Evolutionary conservation across 2,888 invertebrate genomes (phyloP).

Genomic region (Conops quadrifasciatus): DNA sequence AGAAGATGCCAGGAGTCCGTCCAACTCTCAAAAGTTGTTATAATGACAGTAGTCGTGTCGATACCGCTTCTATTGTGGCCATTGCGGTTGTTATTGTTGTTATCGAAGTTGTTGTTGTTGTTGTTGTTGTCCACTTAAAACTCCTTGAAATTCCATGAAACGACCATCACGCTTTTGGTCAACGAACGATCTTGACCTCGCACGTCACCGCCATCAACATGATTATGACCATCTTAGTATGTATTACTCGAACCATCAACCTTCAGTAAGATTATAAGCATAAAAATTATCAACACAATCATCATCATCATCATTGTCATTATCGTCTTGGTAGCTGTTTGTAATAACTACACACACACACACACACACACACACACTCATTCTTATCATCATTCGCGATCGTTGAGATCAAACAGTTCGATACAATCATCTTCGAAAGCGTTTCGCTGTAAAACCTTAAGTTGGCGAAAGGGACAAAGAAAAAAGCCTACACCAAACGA

Average conservation of each 20-base stretch:
- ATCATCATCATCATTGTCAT: background rate
- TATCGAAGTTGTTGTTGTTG: background rate
- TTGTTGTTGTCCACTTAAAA: background rate
- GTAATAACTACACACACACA: no score
- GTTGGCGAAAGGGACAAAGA: background rate
- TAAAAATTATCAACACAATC: no score
- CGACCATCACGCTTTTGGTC: constrained; percentile 36
- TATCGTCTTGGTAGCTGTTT: background rate
- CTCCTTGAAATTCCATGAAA: constrained; percentile 6
- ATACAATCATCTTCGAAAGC: background rate
- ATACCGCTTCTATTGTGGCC: no score
- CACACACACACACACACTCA: no score
- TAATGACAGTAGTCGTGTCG: background rate
- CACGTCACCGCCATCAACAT: background rate
- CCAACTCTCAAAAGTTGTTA: background rate
- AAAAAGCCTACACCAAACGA: background rate
- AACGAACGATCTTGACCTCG: constrained; percentile 47
- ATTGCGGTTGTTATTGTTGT: background rate
- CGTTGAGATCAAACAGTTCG: constrained; percentile 2
- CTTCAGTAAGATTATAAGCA: no score
- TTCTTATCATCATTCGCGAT: background rate
- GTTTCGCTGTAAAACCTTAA: no score
- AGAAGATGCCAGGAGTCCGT: no score
- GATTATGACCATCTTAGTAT: no score
- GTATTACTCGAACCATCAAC: no score